Base-by-base conservation (phyloP, 2,797 vertebrate genomes). In the Triplophysa bombifrons region DNA sequence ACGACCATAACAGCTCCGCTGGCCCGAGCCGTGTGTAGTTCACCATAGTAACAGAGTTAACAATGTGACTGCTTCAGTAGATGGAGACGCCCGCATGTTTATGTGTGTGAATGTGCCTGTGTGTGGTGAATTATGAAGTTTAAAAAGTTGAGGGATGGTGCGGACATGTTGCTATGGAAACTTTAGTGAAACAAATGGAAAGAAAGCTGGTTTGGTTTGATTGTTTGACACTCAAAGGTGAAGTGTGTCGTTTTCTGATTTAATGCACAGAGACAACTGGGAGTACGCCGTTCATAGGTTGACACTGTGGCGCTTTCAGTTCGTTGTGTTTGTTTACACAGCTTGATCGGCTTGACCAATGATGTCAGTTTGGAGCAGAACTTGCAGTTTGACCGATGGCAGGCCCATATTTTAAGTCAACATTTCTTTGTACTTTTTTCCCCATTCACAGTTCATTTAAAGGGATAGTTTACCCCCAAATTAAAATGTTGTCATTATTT, bases 31-130 rank as follows among this genome's bases (percentile, higher is more conserved):
- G 55, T 76, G 70, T 71, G 76, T 74, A 74, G 75, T 63, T 93
- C 82, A 41, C 91, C 81, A 46, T 86, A 73, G 91, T 55, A 86
- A 91, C 89, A 5, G 78, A 10, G 6, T 84, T 77, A 84, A 85
- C 80, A 63, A 74, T 82, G 74, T 70, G 72, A 67, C 77, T 74
- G 77, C 80, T 80, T 77, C 61, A 68, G 80, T 72, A 55, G 84
- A 83, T 84, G 60, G 63, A 64, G 53, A 51, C 48, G 63, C 46
- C 17, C 22, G 12, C 44, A 53, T 78, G 77, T 78, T 64, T 77
- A 51, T 80, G 73, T 34, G 70, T 56, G 76, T 76, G 69, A 84
- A 68, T 84, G 79, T 80, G 82, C 14, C 63, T 55, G 83, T 84
- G 30, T 34, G 60, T 50, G 30, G 53, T 78, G 58, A 72, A 72